phyloP scores from a whole-genome alignment of 2,888 invertebrate genomes.

The Microctonus brassicae region DNA sequence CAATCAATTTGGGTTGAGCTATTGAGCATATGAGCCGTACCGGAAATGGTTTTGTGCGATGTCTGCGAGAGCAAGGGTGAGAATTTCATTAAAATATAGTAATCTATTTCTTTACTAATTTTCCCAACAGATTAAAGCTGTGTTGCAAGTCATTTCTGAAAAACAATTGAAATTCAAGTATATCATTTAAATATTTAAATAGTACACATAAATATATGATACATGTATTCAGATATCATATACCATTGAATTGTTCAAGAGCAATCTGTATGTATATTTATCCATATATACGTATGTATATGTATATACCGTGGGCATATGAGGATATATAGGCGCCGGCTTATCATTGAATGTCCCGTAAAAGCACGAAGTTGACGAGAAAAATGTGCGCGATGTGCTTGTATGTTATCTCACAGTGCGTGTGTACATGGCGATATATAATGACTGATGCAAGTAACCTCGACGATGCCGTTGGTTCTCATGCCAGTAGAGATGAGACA shows the following conservation, averaged over 20 bases:
- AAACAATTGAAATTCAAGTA: background rate
- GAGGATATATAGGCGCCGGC: background rate
- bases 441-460: background rate
- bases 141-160: too few species aligned
- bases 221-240: too few species aligned
- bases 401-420: slow-evolving; percentile 11
- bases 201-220: too few species aligned
- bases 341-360: slow-evolving; percentile 1
- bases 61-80: slow-evolving; percentile 62
- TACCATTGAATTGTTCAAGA: too few species aligned
- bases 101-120: background rate
- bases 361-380: slow-evolving; percentile 10
- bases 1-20: background rate
- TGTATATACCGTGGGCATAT: too few species aligned
- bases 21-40: background rate
- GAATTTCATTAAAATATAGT: slow-evolving; percentile 11
- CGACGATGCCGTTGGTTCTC: background rate
- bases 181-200: background rate
- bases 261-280: too few species aligned
- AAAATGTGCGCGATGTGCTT: slow-evolving; percentile 4
- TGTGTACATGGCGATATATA: background rate
- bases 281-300: too few species aligned
- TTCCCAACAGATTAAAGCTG: too few species aligned
- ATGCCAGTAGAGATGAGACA: slow-evolving; percentile 5
- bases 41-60: slow-evolving; percentile 64